Evolutionary conservation across 2,113 vertebrate species (phyloP), one percentile per base, ranked within the genome.

Genomic region (Rhombomys opimus): DNA sequence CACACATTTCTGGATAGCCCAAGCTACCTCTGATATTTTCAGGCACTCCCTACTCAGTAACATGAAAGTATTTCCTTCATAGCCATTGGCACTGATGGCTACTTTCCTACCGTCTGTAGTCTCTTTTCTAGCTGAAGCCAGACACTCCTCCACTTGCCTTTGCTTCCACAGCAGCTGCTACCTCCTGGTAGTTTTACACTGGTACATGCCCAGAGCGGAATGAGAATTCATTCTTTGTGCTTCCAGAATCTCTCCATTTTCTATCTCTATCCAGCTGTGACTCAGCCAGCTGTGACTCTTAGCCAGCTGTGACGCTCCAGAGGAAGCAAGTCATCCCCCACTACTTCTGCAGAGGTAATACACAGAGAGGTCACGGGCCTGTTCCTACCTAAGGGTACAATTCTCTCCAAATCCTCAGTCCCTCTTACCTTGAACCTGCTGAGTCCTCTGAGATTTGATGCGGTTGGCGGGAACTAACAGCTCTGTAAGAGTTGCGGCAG

Each of bases 141-240:
- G 75, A 50, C 50, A 52, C 72, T 23, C 32, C 41, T 63, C 25
- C 20, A 30, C 67, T 77, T 85, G 67, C 86, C 95, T 87, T 68
- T 41, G 93, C 82, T 87, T 89, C 91, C 54, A 78, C 4, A 92
- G 65, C 52, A 85, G 73, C 87, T 88, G 54, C 73, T 46, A 3
- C 67, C 93, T 52, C 82, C 75, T 93, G 86, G 52, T 84, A 57
- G 14, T 92, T 95, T 89, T 57, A 72, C 75, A 75, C 67, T 89
- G 86, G 25, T 59, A 77, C 81, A 57, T 94, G 78, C 81, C 30
- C 90, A 80, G 67, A 90, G 72, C 78, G 38, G 86, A 91, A 27
- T 52, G 41, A 68, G 22, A 9, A 63, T 75, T 95, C 50, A 52
- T 73, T 91, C 75, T 75, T 86, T 73, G 14, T 84, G 77, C 63